Evolutionary conservation across 1,140 invertebrate genomes (phyloP), one percentile per base, ranked within the genome.

Genomic region (Episyrphus balteatus): DNA sequence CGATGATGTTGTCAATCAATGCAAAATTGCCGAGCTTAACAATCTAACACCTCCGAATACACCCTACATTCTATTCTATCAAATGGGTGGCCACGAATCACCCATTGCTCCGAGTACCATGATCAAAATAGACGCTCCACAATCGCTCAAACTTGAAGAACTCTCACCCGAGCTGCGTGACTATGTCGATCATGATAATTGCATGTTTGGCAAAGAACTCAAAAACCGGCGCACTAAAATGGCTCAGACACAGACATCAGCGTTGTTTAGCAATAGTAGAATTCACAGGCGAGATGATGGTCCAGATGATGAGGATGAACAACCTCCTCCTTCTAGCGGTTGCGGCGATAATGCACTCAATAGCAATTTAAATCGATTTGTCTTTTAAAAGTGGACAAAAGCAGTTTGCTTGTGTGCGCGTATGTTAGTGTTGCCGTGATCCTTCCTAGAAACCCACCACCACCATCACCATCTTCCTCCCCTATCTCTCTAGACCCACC

Each of bases 11-110:
- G 85, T 91, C 0, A 76, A 77, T 0, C 66, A 66, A 17, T 75
- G 78, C 0, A 75, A 76, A 2, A 76, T 81, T 15, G 66, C 73
- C 1, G 75, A 82, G 11, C 76, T 89, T 43, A 57, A 78, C 49
- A 73, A 68, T 47, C 68, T 85, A 15, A 76, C 80, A 46, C 77
- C 77, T 5, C 79, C 81, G 2, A 83, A 86, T 58, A 90, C 88
- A 0, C 84, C 87, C 0, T 92, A 91, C 54, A 82, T 91, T 42
- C 68, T 91, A 5, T 87, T 91, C 55, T 92, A 92, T 58, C 60
- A 70, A 40, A 63, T 65, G 60, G 57, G 57, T 32, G 64, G 56
- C 5, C 51, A 54, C n/a, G 61, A 59, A 8, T 40, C 49, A 1
- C 21, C 50, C 1, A 44, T 49, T 40, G 54, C 41, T 26, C 41